phyloP scores from a whole-genome alignment of 2,113 vertebrate genomes.

The Oceanodroma tethys region DNA sequence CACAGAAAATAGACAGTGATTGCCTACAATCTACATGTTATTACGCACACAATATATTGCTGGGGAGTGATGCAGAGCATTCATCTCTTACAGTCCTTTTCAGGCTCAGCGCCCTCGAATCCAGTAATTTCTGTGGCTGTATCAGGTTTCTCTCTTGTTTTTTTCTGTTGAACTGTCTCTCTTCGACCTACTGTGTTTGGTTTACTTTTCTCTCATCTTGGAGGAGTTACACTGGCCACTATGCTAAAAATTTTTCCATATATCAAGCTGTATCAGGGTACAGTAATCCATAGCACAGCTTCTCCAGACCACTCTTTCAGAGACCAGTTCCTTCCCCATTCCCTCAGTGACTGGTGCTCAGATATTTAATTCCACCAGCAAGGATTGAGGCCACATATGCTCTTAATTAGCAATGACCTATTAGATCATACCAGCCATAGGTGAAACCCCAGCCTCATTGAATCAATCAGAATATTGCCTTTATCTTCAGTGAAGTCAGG shows the following conservation, averaged over 20 bases:
- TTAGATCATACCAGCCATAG: conserved; percentile 20
- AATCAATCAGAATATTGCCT: conserved; percentile 28
- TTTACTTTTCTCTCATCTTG: background rate
- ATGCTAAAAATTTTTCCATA: background rate
- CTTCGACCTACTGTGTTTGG: no score
- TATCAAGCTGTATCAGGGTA: background rate
- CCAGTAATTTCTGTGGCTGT: no score
- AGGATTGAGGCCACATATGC: background rate
- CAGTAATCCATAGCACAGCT: accelerated
- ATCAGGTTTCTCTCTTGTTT: no score
- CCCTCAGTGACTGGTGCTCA: background rate
- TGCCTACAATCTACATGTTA: no score
- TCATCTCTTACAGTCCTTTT: no score
- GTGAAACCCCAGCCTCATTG: conserved; percentile 15
- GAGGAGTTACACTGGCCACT: background rate
- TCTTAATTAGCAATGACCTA: conserved; percentile 40
- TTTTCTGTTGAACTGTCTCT: no score
- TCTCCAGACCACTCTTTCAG: background rate
- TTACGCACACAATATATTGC: no score
- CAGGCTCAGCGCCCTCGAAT: no score
- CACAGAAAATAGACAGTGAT: no score
- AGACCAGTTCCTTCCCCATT: background rate
- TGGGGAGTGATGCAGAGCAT: no score
- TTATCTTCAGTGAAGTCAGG: conserved; percentile 27
- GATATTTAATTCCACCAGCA: background rate